Conservation (phyloP, 2,797 vertebrate species). For the Dendrocincla tyrannina region DNA sequence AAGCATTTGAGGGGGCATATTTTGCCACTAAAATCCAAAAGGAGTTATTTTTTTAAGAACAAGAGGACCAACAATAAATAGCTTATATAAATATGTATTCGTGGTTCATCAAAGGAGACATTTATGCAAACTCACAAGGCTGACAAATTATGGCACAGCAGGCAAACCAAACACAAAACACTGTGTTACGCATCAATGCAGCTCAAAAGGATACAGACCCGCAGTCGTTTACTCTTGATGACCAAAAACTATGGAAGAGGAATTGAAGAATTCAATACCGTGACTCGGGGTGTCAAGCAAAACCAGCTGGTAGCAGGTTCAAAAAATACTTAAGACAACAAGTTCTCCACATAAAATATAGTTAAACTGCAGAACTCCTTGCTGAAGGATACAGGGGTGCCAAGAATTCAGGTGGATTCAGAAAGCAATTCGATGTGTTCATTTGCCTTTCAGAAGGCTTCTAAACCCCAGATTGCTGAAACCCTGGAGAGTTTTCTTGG, state of each 20-base stretch:
- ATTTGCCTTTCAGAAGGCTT: neutral
- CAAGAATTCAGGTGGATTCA: neutral
- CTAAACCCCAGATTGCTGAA: neutral
- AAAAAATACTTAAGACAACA: neutral
- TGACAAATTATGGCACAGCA: constrained; percentile 8
- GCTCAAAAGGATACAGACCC: constrained; percentile 1
- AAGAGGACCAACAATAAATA: neutral
- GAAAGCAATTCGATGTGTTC: neutral
- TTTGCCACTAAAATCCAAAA: neutral
- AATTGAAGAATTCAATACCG: neutral
- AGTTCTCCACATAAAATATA: neutral
- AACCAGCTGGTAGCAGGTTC: neutral
- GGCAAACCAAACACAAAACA: constrained; percentile 5
- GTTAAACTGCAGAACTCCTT: neutral
- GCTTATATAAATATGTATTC: constrained; percentile 22
- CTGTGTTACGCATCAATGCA: neutral
- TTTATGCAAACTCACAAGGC: constrained; percentile 11
- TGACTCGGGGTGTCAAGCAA: neutral
- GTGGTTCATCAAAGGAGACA: neutral
- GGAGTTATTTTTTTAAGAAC: neutral
- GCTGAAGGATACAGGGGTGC: neutral
- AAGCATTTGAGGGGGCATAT: neutral
- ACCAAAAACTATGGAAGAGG: neutral
- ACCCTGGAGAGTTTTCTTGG: neutral
- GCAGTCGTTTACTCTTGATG: neutral